Percentiles rank a stretch among this genome's conserved stretches.
Evolutionary conservation across 2,888 invertebrate genomes (phyloP).

Genomic region (Rotaria macrura): DNA sequence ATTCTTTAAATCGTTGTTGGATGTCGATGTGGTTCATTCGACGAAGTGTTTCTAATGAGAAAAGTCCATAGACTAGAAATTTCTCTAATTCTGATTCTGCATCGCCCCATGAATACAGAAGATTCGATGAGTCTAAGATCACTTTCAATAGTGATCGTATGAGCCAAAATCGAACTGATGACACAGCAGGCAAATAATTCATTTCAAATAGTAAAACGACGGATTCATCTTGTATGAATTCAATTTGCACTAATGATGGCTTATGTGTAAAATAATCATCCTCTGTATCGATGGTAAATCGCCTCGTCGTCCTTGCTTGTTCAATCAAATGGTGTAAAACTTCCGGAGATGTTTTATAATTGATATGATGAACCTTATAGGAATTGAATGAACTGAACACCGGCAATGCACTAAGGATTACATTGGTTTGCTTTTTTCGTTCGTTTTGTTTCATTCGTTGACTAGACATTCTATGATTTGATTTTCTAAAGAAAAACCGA

Average conservation of each 20-base stretch:
- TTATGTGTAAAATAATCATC: neutral
- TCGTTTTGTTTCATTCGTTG: too few relatives aligned
- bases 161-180: neutral
- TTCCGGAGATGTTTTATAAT: neutral
- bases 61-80: too few relatives aligned
- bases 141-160: neutral
- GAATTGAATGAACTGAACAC: neutral
- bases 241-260: neutral
- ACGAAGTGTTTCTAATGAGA: too few relatives aligned
- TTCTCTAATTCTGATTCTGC: too few relatives aligned
- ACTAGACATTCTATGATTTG: too few relatives aligned
- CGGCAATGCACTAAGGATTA: neutral
- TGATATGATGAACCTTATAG: neutral
- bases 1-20: too few relatives aligned
- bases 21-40: too few relatives aligned
- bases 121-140: neutral
- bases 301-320: neutral
- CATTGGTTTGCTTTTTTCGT: neutral
- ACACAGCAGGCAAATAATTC: neutral
- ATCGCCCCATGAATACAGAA: neutral
- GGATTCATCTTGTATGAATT: neutral
- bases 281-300: neutral
- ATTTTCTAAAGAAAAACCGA: too few relatives aligned
- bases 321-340: neutral
- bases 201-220: neutral